Evolutionary conservation across 2,888 invertebrate species (phyloP), one percentile per base, ranked within the genome.

Genomic region (Plebejus anna): DNA sequence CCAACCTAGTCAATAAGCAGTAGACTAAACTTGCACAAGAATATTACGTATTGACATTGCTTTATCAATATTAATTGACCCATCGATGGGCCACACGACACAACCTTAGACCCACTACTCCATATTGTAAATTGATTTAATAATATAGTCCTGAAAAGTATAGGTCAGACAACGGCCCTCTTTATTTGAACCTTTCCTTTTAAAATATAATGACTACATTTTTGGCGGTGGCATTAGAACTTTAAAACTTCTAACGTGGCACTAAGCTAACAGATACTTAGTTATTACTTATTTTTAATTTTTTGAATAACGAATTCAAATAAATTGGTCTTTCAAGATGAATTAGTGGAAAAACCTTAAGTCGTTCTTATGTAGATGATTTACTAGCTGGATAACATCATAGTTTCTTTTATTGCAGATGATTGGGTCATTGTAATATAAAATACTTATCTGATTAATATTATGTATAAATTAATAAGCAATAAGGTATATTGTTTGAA

Each of bases 31-130:
- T 36, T 66, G 32, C 32, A 66, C 16, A 66, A 66, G 4, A 66
- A 66, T 66, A 66, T 72, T 16, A 66, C 73, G 73, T 47, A 51
- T 5, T 55, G 73, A 55, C 73, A 73, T 51, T 73, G 51, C 73
- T 73, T 73, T 73, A 73, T 73, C 73, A 73, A 55, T 73, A 55
- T 55, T 73, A 73, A 73, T 73, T 73, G 51, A 73, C 73, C 73
- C 32, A 4, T 42, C 16, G 32, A 73, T 73, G 73, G 73, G 73
- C 55, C 73, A 32, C 28, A 16, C 42, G 47, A 55, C 55, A 51
- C 55, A 73, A 73, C 73, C 73, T 73, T 32, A 73, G 51, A 72
- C 72, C 72, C 28, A 51, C 55, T 73, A 32, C 28, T 55, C 32
- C 32, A 73, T 73, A 73, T 73, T 47, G 13, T 47, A 42, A 72